These are phyloP conservation scores for Eriosoma lanigerum DNA, from an alignment of 1,140 invertebrate genomes.

Conservation along the genomic window DNA sequence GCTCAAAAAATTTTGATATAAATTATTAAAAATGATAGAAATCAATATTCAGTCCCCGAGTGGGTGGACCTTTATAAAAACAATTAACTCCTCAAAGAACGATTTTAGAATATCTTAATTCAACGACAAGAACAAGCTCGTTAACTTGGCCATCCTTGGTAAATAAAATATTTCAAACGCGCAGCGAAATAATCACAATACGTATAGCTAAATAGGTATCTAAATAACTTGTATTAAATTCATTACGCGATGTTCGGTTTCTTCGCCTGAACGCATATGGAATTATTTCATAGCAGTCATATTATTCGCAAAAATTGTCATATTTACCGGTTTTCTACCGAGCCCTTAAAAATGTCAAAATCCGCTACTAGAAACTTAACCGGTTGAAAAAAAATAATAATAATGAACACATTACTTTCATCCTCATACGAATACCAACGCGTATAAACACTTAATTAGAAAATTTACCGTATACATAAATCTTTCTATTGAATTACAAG, in stretches of 20 bases:
- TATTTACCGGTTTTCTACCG: slow-evolving; percentile 24
- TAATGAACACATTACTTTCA: background rate
- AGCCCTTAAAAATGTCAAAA: slow-evolving; percentile 31
- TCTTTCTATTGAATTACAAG: too few species aligned
- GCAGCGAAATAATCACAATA: too few species aligned
- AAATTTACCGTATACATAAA: background rate
- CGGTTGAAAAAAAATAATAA: background rate
- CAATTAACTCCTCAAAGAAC: too few species aligned
- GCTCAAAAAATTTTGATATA: too few species aligned
- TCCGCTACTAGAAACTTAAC: slow-evolving; percentile 16
- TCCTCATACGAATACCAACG: background rate
- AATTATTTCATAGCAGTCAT: background rate
- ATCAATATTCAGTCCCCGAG: too few species aligned
- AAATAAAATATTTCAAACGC: background rate
- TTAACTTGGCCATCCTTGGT: too few species aligned
- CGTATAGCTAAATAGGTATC: too few species aligned
- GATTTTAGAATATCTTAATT: too few species aligned
- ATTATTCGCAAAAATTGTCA: slow-evolving; percentile 1
- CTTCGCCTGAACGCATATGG: background rate
- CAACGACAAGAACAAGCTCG: too few species aligned
- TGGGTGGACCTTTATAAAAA: too few species aligned
- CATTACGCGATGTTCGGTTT: background rate
- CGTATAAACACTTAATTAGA: background rate
- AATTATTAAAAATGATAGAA: too few species aligned
- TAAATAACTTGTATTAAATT: background rate